phyloP scores from a whole-genome alignment of 2,797 vertebrate species.

The Triplophysa bombifrons region DNA sequence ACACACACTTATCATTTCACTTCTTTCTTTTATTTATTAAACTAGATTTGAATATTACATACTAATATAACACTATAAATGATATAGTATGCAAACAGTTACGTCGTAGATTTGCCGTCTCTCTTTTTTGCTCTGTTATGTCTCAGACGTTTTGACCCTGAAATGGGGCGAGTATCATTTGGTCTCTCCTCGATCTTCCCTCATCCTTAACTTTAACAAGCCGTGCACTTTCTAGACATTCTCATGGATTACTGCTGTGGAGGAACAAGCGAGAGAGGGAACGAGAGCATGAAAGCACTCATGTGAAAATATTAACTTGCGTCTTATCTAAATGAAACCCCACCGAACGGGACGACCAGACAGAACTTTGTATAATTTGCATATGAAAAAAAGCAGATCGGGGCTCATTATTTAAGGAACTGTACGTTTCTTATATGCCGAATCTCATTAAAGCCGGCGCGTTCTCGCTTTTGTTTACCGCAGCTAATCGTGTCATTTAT shows the following conservation, averaged over 20 bases:
- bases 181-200: neutral
- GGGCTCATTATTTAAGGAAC: conserved; percentile 82
- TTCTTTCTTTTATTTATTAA: neutral
- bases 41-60: too few relatives aligned
- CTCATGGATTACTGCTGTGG: conserved; percentile 67
- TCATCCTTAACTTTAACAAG: conserved; percentile 70
- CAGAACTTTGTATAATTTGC: conserved; percentile 80
- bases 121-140: conserved; percentile 53
- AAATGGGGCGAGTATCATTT: neutral
- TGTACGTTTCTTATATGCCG: conserved; percentile 79
- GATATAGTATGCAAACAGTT: neutral
- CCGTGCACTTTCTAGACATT: conserved; percentile 77
- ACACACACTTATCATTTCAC: neutral
- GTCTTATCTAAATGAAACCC: conserved; percentile 82
- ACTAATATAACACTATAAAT: neutral
- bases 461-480: conserved; percentile 78
- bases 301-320: conserved; percentile 80
- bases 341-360: conserved; percentile 76
- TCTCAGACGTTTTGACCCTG: conserved; percentile 18
- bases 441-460: conserved; percentile 80
- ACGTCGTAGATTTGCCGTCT: conserved; percentile 26
- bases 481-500: conserved; percentile 82
- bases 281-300: conserved; percentile 73
- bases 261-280: conserved; percentile 57
- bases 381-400: conserved; percentile 67